A percentile compares a stretch with the other conserved stretches of the same genome.
Conservation (phyloP, 2,113 vertebrate genomes). For the Zosterops hypoxanthus region DNA sequence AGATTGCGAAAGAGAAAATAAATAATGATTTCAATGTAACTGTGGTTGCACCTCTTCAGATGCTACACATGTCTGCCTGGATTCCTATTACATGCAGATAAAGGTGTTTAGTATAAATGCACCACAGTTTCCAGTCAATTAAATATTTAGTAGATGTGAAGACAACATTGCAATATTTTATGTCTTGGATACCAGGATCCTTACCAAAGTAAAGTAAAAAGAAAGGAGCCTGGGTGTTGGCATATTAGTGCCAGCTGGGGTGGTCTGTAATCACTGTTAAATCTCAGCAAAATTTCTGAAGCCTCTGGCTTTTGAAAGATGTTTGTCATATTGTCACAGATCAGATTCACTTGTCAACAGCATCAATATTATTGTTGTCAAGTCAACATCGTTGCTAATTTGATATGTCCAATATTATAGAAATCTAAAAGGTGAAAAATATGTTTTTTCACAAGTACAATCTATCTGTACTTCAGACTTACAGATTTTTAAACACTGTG, state of each 20-base stretch:
- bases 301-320: background rate
- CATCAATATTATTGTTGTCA: background rate
- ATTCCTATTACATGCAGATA: background rate
- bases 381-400: background rate
- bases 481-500: background rate
- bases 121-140: background rate
- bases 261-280: background rate
- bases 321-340: background rate
- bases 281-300: background rate
- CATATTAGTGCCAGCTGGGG: background rate
- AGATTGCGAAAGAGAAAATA: background rate
- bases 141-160: background rate
- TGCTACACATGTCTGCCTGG: background rate
- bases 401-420: background rate
- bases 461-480: background rate
- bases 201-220: background rate
- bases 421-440: background rate
- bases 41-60: background rate
- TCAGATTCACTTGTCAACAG: background rate
- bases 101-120: background rate
- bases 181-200: background rate
- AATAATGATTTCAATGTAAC: background rate
- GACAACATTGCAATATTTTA: background rate
- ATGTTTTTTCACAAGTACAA: background rate
- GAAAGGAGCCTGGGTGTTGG: background rate